These are phyloP conservation scores for Harpagifer antarcticus DNA, from an alignment of 2,797 vertebrate species.

Conservation along the genomic window DNA sequence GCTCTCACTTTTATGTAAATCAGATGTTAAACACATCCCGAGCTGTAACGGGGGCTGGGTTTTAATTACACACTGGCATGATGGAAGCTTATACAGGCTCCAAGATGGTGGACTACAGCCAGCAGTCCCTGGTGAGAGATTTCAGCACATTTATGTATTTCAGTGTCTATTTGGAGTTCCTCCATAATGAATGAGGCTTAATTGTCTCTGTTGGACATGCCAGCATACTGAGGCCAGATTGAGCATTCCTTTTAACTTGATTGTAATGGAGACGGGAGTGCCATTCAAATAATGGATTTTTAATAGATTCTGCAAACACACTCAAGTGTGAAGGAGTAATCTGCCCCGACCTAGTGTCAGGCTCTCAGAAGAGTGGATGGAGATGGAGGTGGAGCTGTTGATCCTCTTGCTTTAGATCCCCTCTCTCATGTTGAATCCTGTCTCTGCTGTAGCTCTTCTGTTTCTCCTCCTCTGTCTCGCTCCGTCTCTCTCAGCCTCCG, in stretches of 20 bases:
- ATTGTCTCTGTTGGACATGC: conserved; percentile 80
- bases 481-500: conserved; percentile 32
- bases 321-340: conserved; percentile 78
- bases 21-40: conserved; percentile 69
- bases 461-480: conserved; percentile 21
- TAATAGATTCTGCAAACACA: conserved; percentile 81
- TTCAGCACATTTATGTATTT: conserved; percentile 75
- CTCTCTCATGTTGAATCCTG: conserved; percentile 53
- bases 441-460: conserved; percentile 45
- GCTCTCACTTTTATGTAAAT: conserved; percentile 88
- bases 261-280: conserved; percentile 69
- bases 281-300: conserved; percentile 85
- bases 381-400: conserved; percentile 52
- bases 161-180: conserved; percentile 70
- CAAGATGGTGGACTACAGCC: conserved; percentile 53
- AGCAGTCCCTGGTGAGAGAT: conserved; percentile 45
- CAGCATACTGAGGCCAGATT: conserved; percentile 73
- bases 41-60: conserved; percentile 75
- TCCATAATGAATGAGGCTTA: conserved; percentile 80
- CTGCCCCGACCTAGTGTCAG: conserved; percentile 69
- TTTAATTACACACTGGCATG: conserved; percentile 75
- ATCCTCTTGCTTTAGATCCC: conserved; percentile 40
- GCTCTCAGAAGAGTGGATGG: conserved; percentile 55
- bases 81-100: conserved; percentile 52
- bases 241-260: conserved; percentile 79